Percentiles rank a stretch among this genome's conserved stretches.
These are phyloP conservation scores for Periparus ater DNA, from an alignment of 2,797 vertebrate genomes.

Conservation along the genomic window DNA sequence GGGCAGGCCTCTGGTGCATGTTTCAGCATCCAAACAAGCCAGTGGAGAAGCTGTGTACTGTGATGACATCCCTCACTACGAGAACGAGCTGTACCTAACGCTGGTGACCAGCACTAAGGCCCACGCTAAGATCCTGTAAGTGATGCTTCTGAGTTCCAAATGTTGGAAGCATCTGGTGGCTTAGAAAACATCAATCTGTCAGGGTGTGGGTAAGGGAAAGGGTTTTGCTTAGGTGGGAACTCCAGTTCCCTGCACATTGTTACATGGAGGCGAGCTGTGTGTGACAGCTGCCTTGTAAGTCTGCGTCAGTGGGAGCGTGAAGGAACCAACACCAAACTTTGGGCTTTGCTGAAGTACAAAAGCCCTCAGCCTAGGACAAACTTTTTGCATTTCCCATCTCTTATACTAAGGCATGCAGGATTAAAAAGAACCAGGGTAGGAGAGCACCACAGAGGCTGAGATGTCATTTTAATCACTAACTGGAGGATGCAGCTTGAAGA, in stretches of 20 bases:
- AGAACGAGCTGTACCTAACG: slow-evolving; percentile 88
- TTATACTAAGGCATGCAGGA: neutral
- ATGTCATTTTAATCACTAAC: neutral
- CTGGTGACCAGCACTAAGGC: slow-evolving; percentile 90
- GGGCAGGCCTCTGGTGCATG: slow-evolving; percentile 88
- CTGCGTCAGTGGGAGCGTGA: neutral
- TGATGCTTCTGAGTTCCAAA: neutral
- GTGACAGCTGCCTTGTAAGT: neutral
- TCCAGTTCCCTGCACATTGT: neutral
- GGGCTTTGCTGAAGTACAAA: neutral
- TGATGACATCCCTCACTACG: slow-evolving; percentile 88
- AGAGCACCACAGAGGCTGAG: neutral
- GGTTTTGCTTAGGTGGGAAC: neutral
- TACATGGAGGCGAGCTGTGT: neutral
- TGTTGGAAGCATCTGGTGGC: neutral
- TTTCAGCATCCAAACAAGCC: slow-evolving; percentile 89
- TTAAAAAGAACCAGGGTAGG: neutral
- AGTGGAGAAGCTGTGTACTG: slow-evolving; percentile 93
- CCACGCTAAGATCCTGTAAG: slow-evolving; percentile 81
- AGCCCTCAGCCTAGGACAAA: neutral
- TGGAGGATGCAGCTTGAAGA: neutral
- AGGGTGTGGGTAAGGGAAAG: neutral
- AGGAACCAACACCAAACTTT: neutral
- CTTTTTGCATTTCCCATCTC: neutral
- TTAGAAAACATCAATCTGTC: neutral